Base-by-base conservation (phyloP, 35 echinoderm and acorn worm species). In the Nesometra sesokonis region DNA sequence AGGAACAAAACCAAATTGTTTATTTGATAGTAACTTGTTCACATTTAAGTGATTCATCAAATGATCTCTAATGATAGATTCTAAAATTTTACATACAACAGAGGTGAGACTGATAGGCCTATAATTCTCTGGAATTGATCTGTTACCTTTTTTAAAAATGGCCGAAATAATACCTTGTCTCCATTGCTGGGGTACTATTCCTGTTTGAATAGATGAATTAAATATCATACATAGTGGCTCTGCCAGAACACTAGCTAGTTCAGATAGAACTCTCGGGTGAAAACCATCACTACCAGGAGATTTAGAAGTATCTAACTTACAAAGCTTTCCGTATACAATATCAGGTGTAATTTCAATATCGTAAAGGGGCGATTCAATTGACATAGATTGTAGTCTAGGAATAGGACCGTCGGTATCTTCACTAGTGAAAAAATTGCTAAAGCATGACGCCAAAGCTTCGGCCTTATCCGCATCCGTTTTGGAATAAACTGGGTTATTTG, bases 71-170 rank as follows among this genome's bases (percentile, higher is more conserved):
- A 77, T 31, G 13, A 78, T 34, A 15, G 57, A 86, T 29, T 86
- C 57, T 13, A 57, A 86, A 9, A 86, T 9, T 38, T 86, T 86
- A 43, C 34, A 86, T 2, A 86, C 31, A 5, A 86, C 85, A 36
- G 31, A 35, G 0, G 85, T 86, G 30, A 86, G 67, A n/a, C 85
- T 77, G 0, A 78, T 67, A 13, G 85, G 57, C 0, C 57, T 32
- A 34, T 78, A 86, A 32, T 77, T 86, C 27, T 29, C 3, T 34
- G 85, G 57, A 27, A 78, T 13, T 37, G 76, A 86, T 32, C 32
- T 78, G n/a, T 11, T 86, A 5, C 57, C 57, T 86, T 86, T 86
- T 37, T 78, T 78, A 86, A 86, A 86, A 13, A 86, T 11, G 7
- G 85, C 52, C n/a, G n/a, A n/a, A n/a, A 86, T 36, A 78, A 19